Percentiles rank a stretch among this genome's conserved stretches.
These are phyloP conservation scores for Ameiurus melas DNA, from an alignment of 2,113 vertebrate genomes.

Conservation along the genomic window DNA sequence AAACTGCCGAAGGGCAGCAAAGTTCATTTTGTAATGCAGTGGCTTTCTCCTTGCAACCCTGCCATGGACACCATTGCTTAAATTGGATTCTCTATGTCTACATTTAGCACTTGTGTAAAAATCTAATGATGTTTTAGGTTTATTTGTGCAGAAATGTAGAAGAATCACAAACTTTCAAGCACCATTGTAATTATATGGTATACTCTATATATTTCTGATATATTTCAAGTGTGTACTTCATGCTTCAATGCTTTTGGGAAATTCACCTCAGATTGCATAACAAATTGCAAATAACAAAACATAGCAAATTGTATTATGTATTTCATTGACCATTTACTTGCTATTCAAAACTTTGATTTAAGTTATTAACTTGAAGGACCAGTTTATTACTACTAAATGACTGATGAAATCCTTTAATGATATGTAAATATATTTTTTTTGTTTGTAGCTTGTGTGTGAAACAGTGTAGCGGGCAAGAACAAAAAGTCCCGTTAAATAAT, in stretches of 20 bases:
- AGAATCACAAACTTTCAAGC: too few species aligned
- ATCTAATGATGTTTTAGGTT: too few species aligned
- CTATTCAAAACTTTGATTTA: not conserved
- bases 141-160: too few species aligned
- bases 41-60: too few species aligned
- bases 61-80: too few species aligned
- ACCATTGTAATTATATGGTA: not conserved
- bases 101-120: too few species aligned
- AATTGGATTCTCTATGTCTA: too few species aligned
- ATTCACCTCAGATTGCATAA: not conserved
- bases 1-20: too few species aligned
- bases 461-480: not conserved
- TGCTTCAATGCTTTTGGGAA: not conserved
- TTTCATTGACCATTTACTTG: not conserved
- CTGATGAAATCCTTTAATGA: not conserved
- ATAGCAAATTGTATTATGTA: not conserved
- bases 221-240: not conserved
- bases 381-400: not conserved
- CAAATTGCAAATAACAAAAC: too few species aligned
- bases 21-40: too few species aligned
- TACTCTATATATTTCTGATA: not conserved
- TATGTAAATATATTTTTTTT: not conserved
- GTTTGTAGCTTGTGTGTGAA: slow-evolving; percentile 25
- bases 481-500: not conserved
- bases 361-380: not conserved